Evolutionary conservation across 1,140 invertebrate genomes (phyloP).

Genomic region (Drosophila kepulauana): DNA sequence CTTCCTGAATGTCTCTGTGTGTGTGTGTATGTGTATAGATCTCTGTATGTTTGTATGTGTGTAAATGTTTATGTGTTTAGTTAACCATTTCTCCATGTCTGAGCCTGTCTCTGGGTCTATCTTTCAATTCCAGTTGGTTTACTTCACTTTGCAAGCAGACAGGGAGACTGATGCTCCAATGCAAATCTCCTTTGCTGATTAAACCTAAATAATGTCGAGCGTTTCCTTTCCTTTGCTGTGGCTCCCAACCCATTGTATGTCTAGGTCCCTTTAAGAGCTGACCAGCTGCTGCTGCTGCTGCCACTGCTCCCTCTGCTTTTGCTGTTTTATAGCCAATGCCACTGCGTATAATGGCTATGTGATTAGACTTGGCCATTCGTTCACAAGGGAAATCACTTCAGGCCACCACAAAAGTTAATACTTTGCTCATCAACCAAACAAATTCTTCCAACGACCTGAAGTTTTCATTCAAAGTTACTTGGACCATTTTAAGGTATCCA

Average conservation of each 20-base stretch:
- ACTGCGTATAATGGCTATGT: conserved; percentile 47
- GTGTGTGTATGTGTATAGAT: conserved; percentile 15
- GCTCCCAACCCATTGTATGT: conserved; percentile 42
- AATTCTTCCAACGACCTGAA: neutral
- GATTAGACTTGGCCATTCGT: conserved; percentile 33
- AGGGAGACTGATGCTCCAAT: conserved; percentile 61
- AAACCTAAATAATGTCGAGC: conserved; percentile 80
- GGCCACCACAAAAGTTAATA: conserved; percentile 39
- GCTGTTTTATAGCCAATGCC: conserved; percentile 39
- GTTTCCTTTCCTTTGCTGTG: conserved; percentile 65
- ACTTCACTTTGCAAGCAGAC: conserved; percentile 60
- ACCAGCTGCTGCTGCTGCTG: conserved; percentile 19
- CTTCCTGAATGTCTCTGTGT: conserved; percentile 26
- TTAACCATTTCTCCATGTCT: conserved; percentile 46
- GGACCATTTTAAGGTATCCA: neutral
- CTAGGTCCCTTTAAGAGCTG: conserved; percentile 36
- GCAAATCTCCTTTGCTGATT: conserved; percentile 82
- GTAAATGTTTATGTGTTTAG: conserved; percentile 27
- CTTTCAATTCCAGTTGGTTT: conserved; percentile 81
- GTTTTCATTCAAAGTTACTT: neutral
- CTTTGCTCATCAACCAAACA: conserved; percentile 20
- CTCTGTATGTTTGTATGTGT: neutral
- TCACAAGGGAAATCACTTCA: conserved; percentile 38
- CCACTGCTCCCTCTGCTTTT: neutral
- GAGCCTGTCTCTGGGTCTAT: conserved; percentile 46